A percentile compares a stretch with the other conserved stretches of the same genome.
Conservation (phyloP, 2,113 vertebrate species). For the Boleophthalmus pectinirostris region DNA sequence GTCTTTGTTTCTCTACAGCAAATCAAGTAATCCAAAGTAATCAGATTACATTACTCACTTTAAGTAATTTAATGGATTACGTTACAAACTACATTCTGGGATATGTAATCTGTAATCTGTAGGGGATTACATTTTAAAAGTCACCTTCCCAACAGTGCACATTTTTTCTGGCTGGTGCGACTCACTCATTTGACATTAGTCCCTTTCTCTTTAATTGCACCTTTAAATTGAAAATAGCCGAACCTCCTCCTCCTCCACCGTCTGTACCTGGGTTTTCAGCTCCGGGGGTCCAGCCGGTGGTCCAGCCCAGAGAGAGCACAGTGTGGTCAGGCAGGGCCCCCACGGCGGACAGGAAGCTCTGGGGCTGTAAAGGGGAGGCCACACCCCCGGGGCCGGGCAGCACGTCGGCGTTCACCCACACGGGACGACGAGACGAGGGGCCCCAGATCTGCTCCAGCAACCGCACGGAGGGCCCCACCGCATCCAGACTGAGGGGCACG, state of each 20-base stretch:
- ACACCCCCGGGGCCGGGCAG: conserved; percentile 83
- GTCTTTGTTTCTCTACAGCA: too few relatives aligned
- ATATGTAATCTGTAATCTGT: too few relatives aligned
- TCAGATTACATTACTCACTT: too few relatives aligned
- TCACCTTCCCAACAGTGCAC: too few relatives aligned
- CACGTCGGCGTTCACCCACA: conserved; percentile 93
- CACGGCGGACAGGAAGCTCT: conserved; percentile 77
- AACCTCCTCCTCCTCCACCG: background rate
- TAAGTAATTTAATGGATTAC: too few relatives aligned
- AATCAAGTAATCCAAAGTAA: too few relatives aligned
- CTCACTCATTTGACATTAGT: too few relatives aligned
- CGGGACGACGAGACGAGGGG: conserved; percentile 65
- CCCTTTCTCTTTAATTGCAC: too few relatives aligned
- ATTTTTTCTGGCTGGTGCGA: too few relatives aligned
- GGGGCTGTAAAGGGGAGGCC: conserved; percentile 67
- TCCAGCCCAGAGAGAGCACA: conserved; percentile 91
- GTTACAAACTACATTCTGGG: too few relatives aligned
- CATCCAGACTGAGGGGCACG: conserved; percentile 75
- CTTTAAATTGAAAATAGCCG: background rate
- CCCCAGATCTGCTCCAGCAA: conserved; percentile 72
- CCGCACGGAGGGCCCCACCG: conserved; percentile 78
- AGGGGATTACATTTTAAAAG: too few relatives aligned
- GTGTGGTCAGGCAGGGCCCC: conserved; percentile 68
- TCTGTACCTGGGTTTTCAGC: conserved; percentile 78
- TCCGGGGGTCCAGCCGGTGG: conserved; percentile 80